These are phyloP conservation scores for Peromyscus aztecus DNA, from an alignment of 2,797 vertebrate genomes.

Conservation along the genomic window DNA sequence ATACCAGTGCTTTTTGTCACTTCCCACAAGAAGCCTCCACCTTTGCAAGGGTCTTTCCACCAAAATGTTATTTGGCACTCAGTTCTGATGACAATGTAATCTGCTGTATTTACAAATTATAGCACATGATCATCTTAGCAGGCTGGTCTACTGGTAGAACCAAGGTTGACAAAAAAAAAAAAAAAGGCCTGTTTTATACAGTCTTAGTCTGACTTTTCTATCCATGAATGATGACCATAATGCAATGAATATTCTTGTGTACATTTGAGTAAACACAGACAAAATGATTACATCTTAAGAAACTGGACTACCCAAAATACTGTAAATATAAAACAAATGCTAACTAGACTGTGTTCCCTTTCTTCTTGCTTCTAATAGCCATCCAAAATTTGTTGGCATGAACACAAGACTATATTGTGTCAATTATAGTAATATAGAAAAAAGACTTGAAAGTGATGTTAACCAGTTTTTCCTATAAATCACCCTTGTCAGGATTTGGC, in stretches of 20 bases:
- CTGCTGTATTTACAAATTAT: neutral
- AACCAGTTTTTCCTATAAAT: conserved; percentile 75
- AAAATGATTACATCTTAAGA: conserved; percentile 19
- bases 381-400: conserved; percentile 30
- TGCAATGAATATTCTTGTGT: neutral
- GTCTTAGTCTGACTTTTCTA: neutral
- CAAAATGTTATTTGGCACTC: neutral
- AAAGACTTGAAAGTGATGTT: conserved; percentile 50
- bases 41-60: neutral
- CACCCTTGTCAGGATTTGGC: conserved; percentile 49
- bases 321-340: conserved; percentile 26
- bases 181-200: neutral
- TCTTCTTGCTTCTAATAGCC: conserved; percentile 18
- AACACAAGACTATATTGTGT: neutral
- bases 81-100: neutral
- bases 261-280: neutral
- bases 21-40: neutral
- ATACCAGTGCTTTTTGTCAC: rapidly evolving
- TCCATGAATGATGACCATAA: neutral
- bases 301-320: neutral
- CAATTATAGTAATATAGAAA: neutral
- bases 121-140: neutral
- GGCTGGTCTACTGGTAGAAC: neutral
- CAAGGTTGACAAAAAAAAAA: neutral
- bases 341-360: conserved; percentile 10